phyloP scores from a whole-genome alignment of 2,797 vertebrate genomes.

The Emydoidea blandingii region DNA sequence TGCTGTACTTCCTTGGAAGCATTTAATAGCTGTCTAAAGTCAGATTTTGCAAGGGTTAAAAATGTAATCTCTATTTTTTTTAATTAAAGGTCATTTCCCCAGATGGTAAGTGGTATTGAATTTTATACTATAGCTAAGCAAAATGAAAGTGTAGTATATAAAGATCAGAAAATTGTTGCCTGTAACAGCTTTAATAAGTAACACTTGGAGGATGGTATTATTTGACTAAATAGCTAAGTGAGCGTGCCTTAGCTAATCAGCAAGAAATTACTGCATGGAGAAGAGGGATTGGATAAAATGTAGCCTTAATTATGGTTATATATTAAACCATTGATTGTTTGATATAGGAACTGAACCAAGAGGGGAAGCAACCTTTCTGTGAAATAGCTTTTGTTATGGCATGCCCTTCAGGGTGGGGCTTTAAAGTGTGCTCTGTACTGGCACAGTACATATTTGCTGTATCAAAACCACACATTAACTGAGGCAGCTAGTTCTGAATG shows the following conservation, averaged over 20 bases:
- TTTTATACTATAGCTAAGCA: slow-evolving; percentile 57
- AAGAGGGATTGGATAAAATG: slow-evolving; percentile 15
- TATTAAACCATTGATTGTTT: slow-evolving; percentile 32
- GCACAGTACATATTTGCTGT: neutral
- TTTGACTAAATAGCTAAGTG: slow-evolving; percentile 11
- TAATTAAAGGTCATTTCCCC: slow-evolving; percentile 53
- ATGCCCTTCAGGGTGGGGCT: neutral
- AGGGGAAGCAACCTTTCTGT: neutral
- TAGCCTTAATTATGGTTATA: neutral
- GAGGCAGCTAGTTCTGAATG: neutral
- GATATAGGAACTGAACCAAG: neutral
- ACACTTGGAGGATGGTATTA: slow-evolving; percentile 36
- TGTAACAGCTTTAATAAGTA: slow-evolving; percentile 44
- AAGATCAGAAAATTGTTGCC: slow-evolving; percentile 56
- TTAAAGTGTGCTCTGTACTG: rapidly evolving
- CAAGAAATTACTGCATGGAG: slow-evolving; percentile 37
- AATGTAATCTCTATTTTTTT: slow-evolving; percentile 35
- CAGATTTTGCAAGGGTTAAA: slow-evolving; percentile 53
- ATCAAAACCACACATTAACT: neutral
- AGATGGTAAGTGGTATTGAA: slow-evolving; percentile 52
- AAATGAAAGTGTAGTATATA: slow-evolving; percentile 47
- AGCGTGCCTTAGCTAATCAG: slow-evolving; percentile 40
- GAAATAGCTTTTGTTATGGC: slow-evolving; percentile 47
- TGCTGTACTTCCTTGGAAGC: slow-evolving; percentile 45
- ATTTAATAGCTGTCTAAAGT: slow-evolving; percentile 34